Base-by-base conservation (phyloP, 2,888 invertebrate genomes). In the Piscicola geometra region DNA sequence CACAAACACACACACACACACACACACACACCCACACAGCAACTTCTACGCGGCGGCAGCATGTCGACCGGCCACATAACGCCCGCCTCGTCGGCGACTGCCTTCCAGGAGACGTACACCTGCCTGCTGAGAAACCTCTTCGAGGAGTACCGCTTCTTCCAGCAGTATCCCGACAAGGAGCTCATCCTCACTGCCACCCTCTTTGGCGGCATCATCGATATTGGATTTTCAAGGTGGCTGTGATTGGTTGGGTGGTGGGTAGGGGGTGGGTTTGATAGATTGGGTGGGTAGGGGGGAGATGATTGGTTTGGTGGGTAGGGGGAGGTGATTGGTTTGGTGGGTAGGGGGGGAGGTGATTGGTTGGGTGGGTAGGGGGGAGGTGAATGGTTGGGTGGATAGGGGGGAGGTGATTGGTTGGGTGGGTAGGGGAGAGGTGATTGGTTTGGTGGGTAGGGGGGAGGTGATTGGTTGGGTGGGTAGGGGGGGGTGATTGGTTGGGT, bases 111-210 rank as follows among this genome's bases (percentile, higher is more conserved):
- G 77, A 85, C 99, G 0, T 97, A 94, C 86, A 91, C 91, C 67
- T 99, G 98, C 83, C 97, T 99, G 93, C 87, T 99, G 79, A 90
- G 95, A 76, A 98, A 97, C 86, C 89, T 99, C 21, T 98, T 98
- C 85, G 99, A 99, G 85, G 99, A 99, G 85, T 99, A 98, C 86
- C 91, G 93, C 81, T 99, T 98, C 86, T 99, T 99, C 84, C 94
- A 96, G 0, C 95, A 98, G 84, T 99, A 99, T 86, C 99, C 99
- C 0, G 98, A 98, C 81, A 93, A 96, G 85, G 99, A 99, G 86
- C 87, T 99, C 32, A 93, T 94, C 83, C 96, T 94, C 66, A 99
- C 99, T 0, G 98, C 98, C 0, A 94, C 96, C 83, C 88, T 99
- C 0, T 99, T 99, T 85, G 99, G 99, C 60, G 99, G 98, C 3